These are phyloP conservation scores for Hetaerina titia DNA, from an alignment of 2,888 invertebrate species.

Conservation along the genomic window DNA sequence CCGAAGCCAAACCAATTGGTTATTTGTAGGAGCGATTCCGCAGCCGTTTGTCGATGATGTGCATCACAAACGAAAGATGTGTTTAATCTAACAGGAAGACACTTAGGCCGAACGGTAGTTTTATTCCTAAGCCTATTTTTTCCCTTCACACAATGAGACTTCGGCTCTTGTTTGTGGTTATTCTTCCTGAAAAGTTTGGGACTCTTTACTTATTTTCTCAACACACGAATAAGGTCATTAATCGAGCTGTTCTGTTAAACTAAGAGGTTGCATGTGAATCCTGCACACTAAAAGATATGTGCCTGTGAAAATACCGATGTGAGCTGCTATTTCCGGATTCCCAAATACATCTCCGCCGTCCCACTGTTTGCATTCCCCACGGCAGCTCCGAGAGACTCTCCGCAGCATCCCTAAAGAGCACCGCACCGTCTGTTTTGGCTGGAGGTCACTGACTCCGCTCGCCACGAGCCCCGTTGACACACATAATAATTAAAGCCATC, in stretches of 20 bases:
- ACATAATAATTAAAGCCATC: slow-evolving; percentile 46
- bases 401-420: neutral
- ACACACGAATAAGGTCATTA: neutral
- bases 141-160: neutral
- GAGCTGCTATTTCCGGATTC: neutral
- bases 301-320: neutral
- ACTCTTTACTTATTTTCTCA: neutral
- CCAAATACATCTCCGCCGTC: neutral
- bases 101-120: neutral
- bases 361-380: neutral
- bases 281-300: neutral
- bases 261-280: neutral
- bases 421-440: slow-evolving; percentile 51
- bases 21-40: neutral
- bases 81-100: neutral
- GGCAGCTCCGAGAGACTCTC: neutral
- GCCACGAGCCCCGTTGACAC: slow-evolving; percentile 44
- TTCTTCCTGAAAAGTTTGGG: neutral
- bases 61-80: neutral
- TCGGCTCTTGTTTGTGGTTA: neutral
- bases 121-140: neutral
- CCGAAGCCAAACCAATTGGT: neutral
- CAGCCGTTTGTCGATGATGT: neutral
- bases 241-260: neutral
- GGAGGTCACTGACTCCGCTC: slow-evolving; percentile 10